Percentiles rank a stretch among this genome's conserved stretches.
phyloP scores from a whole-genome alignment of 1,140 invertebrate genomes.

The Dendrolimus punctatus region DNA sequence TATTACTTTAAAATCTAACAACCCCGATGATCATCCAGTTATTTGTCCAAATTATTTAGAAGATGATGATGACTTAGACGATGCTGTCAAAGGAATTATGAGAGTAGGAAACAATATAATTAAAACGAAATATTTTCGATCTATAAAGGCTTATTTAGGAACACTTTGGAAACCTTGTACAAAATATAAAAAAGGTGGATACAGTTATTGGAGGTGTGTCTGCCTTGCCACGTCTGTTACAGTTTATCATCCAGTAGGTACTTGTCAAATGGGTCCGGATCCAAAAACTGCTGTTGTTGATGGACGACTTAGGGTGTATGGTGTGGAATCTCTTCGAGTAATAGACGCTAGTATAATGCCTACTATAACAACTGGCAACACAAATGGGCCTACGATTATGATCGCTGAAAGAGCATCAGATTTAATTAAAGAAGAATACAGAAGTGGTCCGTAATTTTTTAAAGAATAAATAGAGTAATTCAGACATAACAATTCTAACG shows the following conservation, averaged over 20 bases:
- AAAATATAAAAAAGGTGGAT: slow-evolving; percentile 55
- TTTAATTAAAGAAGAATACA: slow-evolving; percentile 76
- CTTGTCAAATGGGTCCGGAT: slow-evolving; percentile 82
- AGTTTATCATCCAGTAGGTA: slow-evolving; percentile 80
- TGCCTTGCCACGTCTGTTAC: slow-evolving; percentile 73
- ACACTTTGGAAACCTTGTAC: slow-evolving; percentile 61
- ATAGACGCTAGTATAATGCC: slow-evolving; percentile 87
- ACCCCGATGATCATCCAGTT: slow-evolving; percentile 75
- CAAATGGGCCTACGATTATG: slow-evolving; percentile 84
- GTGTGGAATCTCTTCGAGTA: slow-evolving; percentile 77
- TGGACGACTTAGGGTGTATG: slow-evolving; percentile 77
- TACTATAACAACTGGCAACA: slow-evolving; percentile 78
- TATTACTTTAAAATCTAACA: slow-evolving; percentile 48
- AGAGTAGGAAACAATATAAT: slow-evolving; percentile 40
- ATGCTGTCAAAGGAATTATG: slow-evolving; percentile 74
- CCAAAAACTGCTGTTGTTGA: slow-evolving; percentile 76
- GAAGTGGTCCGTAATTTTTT: too few species aligned
- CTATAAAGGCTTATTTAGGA: slow-evolving; percentile 51
- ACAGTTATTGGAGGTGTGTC: slow-evolving; percentile 78
- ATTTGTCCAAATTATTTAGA: slow-evolving; percentile 87
- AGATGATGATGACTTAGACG: slow-evolving; percentile 78
- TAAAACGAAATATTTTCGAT: slow-evolving; percentile 54
- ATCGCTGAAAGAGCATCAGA: slow-evolving; percentile 84
- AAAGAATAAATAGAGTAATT: too few species aligned
- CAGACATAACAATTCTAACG: too few species aligned